Base-by-base conservation (phyloP, 2,888 invertebrate species). In the Baronia brevicornis region DNA sequence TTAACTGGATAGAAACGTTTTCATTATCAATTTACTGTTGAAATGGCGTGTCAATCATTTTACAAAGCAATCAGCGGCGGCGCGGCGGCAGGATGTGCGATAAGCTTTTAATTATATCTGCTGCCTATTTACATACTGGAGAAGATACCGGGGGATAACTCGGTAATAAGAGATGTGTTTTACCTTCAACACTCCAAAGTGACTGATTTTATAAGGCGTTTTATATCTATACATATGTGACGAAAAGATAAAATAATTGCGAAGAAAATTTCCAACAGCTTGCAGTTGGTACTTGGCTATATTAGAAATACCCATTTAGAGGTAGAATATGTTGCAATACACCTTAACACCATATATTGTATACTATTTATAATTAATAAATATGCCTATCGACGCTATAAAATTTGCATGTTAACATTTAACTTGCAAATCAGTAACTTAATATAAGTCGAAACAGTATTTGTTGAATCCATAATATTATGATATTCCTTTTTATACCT, bases 21-120 rank as follows among this genome's bases (percentile, higher is more conserved):
- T 72, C 80, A 79, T 78, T 82, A 82, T 79, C 77, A 63, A 65
- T 48, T 51, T 51, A 54, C 66, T 61, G 72, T 74, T 75, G 68
- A 77, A 80, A 74, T 71, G 68, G 70, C 63, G 65, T 64, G 82
- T 80, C 82, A 80, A 82, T 82, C 82, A 82, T 82, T 75, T 80
- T 66, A 67, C 66, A 56, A 62, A 68, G 78, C 75, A 74, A 79
- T 79, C 80, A 72, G 60, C 69, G 64, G 57, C 41, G 42, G 48
- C 51, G 57, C 61, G 68, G 69, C 66, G 72, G 71, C 72, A 61
- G 67, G 60, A 64, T 65, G 58, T 54, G 57, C 67, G 82, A 84
- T 82, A 82, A 80, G 69, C 68, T 79, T 73, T 82, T 84, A 82
- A 84, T 84, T 82, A 78, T 78, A 61, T 66, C 65, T 57, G 69